These are phyloP conservation scores for Sebastiscus albofasciatus DNA, from an alignment of 2,797 vertebrate genomes.

Conservation along the genomic window DNA sequence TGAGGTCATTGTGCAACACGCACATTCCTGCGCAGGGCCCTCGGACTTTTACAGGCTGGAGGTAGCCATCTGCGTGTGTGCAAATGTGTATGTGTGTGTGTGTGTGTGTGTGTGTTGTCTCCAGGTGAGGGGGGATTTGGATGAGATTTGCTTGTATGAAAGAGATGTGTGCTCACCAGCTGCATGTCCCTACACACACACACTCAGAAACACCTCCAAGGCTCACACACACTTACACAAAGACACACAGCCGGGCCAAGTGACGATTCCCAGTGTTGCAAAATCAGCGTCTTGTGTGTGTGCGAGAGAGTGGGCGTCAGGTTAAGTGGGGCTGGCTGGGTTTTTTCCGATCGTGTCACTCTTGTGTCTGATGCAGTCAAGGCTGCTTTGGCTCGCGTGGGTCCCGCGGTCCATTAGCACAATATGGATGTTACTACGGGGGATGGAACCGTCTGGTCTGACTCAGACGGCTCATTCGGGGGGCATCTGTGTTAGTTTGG, in stretches of 20 bases:
- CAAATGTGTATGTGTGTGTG: constrained; percentile 31
- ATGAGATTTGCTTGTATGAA: constrained; percentile 72
- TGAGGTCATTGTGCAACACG: constrained; percentile 87
- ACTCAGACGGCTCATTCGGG: constrained; percentile 44
- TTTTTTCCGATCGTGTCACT: constrained; percentile 50
- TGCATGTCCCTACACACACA: constrained; percentile 75
- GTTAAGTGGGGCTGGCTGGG: constrained; percentile 35
- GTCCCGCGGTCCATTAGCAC: constrained; percentile 30
- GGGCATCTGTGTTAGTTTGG: constrained; percentile 64
- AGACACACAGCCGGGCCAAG: constrained; percentile 31
- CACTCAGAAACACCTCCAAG: constrained; percentile 51
- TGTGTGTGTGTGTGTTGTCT: constrained; percentile 50
- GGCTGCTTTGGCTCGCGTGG: neutral
- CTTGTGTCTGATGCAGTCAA: constrained; percentile 19
- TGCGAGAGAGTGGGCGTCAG: constrained; percentile 33
- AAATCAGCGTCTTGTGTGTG: constrained; percentile 54
- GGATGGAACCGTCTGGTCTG: constrained; percentile 53
- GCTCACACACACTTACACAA: constrained; percentile 23
- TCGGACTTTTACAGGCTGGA: constrained; percentile 80
- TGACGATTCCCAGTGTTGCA: constrained; percentile 57
- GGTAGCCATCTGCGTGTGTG: constrained; percentile 73
- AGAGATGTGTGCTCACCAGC: constrained; percentile 71
- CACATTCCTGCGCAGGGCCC: constrained; percentile 82
- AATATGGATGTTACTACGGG: constrained; percentile 16
- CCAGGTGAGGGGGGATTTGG: constrained; percentile 80